Evolutionary conservation across 2,797 vertebrate genomes (phyloP).

Genomic region (Australoheros facetus): DNA sequence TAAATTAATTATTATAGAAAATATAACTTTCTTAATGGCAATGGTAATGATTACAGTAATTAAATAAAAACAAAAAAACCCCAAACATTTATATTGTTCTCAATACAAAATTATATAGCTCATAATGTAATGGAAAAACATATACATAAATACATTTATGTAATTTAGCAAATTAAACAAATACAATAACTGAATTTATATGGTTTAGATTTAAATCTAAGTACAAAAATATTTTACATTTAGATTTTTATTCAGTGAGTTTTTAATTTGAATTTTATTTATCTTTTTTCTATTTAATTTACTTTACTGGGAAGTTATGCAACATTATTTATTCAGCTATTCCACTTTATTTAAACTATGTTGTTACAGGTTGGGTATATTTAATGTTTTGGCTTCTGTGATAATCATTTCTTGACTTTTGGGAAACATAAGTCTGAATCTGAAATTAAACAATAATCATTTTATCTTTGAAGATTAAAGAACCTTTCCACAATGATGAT

Average conservation of each 20-base stretch:
- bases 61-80: accelerated
- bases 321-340: too few species aligned
- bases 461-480: neutral
- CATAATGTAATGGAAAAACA: neutral
- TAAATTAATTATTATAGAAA: neutral
- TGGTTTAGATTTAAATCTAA: neutral
- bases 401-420: neutral
- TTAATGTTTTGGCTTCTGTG: neutral
- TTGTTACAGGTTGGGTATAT: neutral
- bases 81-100: neutral
- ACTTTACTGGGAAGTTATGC: neutral
- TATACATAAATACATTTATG: neutral
- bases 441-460: neutral
- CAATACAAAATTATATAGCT: neutral
- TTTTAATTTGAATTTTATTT: neutral
- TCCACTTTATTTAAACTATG: neutral
- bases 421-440: neutral
- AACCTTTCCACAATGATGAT: neutral
- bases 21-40: neutral
- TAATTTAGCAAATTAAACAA: neutral
- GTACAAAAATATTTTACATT: too few species aligned
- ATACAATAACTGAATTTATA: accelerated
- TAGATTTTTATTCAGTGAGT: accelerated
- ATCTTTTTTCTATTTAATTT: neutral
- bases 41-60: neutral